Percentiles rank a stretch among this genome's conserved stretches.
Evolutionary conservation across 2,113 vertebrate genomes (phyloP).

Genomic region (Chloroceryle aenea): DNA sequence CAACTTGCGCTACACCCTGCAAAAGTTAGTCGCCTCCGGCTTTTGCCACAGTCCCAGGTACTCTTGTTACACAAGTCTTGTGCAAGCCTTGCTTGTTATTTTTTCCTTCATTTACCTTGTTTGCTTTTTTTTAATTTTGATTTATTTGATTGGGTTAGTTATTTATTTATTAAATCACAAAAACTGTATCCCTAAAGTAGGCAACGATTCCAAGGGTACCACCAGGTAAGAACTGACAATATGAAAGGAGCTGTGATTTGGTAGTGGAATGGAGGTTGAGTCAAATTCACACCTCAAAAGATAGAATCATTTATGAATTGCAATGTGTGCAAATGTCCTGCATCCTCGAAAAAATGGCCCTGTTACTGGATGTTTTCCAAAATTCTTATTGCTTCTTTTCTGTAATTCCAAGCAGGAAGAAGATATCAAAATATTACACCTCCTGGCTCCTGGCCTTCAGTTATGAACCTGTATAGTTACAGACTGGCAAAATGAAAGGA

Average conservation of each 20-base stretch:
- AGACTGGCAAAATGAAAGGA: neutral
- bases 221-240: neutral
- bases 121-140: too few species aligned
- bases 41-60: too few species aligned
- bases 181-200: neutral
- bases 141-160: neutral
- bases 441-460: neutral
- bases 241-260: neutral
- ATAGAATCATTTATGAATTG: neutral
- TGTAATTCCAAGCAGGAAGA: neutral
- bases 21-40: too few species aligned
- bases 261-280: neutral
- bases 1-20: too few species aligned
- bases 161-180: neutral
- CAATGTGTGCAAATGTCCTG: neutral
- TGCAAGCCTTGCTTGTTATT: too few species aligned
- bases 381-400: neutral
- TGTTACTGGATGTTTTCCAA: neutral
- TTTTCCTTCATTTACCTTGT: too few species aligned
- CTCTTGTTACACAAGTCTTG: too few species aligned
- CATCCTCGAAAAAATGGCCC: neutral
- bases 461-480: neutral
- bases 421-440: neutral
- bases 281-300: neutral
- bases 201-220: neutral